phyloP scores from a whole-genome alignment of 2,113 vertebrate genomes.

The Cercocebus atys region DNA sequence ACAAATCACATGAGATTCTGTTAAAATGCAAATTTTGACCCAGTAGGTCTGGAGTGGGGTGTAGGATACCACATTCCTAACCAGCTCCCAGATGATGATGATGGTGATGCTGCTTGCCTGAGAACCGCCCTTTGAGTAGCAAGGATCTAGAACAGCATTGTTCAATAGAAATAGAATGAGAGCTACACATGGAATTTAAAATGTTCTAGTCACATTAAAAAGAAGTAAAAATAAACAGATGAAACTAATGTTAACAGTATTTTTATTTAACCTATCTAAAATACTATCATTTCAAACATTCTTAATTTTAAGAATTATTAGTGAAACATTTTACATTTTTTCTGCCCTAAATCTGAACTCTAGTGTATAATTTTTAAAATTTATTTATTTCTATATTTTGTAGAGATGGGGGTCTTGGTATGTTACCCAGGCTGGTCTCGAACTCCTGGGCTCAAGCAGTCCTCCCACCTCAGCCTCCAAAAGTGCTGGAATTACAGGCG shows the following conservation, averaged over 20 bases:
- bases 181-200: not conserved
- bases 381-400: too few relatives aligned
- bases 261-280: constrained; percentile 20
- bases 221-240: not conserved
- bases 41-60: not conserved
- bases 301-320: not conserved
- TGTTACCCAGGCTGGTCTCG: too few relatives aligned
- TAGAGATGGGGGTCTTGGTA: too few relatives aligned
- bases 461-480: too few relatives aligned
- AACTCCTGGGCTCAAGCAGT: too few relatives aligned
- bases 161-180: not conserved
- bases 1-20: not conserved
- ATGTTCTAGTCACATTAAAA: not conserved
- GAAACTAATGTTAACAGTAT: not conserved
- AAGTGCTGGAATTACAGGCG: too few relatives aligned
- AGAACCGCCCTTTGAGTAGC: not conserved
- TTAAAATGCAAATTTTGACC: not conserved
- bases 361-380: not conserved
- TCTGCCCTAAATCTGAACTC: not conserved
- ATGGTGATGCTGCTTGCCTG: too few relatives aligned
- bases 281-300: not conserved
- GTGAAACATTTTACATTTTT: not conserved
- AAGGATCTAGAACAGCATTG: not conserved
- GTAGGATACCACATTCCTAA: not conserved
- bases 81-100: not conserved